Evolutionary conservation across 1,140 invertebrate species (phyloP), one percentile per base, ranked within the genome.

Genomic region (Tetramorium simillimum): DNA sequence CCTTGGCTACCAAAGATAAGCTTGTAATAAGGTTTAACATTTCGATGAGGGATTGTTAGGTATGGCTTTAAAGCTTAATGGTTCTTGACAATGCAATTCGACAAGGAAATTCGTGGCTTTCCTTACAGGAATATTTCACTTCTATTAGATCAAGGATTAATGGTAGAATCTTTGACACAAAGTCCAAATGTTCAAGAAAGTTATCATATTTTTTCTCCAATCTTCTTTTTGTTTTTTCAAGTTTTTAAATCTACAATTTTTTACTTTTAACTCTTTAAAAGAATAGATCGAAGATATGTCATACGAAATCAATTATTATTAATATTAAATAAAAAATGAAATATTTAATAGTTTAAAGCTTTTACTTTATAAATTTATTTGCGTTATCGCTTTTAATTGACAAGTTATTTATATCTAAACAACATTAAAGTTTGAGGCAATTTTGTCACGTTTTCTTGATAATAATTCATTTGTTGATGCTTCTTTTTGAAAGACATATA

Each of bases 11-110:
- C 4, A 21, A 75, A 58, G 80, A 58, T 16, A 28, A n/a, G 18
- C 37, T 37, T 7, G 67, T 62, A 73, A 73, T 37, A n/a, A n/a
- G 28, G 10, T 53, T 73, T 58, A 62, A 73, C n/a, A 75, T 62
- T 60, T 75, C 24, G 46, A 67, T 7, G 67, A 3, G 10, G 14
- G 18, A 69, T 81, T 58, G 63, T 28, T 43, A 56, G 21, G 28
- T 51, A 70, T 14, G 37, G 16, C 28, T 49, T 14, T 65, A 37
- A 21, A 58, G 7, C 33, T 75, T 14, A 58, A n/a, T 65, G 12
- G 12, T 7, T 28, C 10, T 77, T 58, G 7, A 75, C 9, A n/a
- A 9, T 10, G 21, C 28, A 40, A n/a, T 76, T 5, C n/a, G n/a
- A n/a, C n/a, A n/a, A n/a, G 75, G 4, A 78, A 65, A 78, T 65